Conservation (phyloP, 2,113 vertebrate genomes). For the Nycticryphes semicollaris region DNA sequence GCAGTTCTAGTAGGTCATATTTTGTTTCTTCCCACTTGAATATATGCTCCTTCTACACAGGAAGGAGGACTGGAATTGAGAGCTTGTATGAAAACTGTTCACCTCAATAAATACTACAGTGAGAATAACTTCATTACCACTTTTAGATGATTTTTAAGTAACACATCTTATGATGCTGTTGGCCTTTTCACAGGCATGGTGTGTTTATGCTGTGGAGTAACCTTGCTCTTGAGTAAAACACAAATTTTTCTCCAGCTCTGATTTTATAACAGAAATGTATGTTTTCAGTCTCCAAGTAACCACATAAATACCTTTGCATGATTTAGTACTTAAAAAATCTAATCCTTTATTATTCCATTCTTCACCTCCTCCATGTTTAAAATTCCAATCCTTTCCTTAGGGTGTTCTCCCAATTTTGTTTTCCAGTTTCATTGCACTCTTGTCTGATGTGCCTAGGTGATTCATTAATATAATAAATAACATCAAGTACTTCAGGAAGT, state of each 20-base stretch:
- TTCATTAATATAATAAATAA: rapidly evolving
- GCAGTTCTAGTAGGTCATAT: neutral
- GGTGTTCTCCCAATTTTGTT: neutral
- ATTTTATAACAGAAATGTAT: neutral
- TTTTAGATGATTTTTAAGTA: neutral
- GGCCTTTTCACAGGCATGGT: neutral
- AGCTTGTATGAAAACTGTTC: neutral
- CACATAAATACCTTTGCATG: neutral
- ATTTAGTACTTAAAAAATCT: neutral
- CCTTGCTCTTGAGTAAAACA: neutral
- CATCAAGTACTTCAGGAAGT: neutral
- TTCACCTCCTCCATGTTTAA: neutral
- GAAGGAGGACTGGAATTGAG: neutral
- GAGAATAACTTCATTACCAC: neutral
- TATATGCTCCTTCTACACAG: neutral
- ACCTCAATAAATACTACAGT: neutral
- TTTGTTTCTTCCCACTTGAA: neutral
- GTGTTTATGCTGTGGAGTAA: neutral
- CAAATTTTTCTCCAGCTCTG: neutral
- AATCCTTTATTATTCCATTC: neutral
- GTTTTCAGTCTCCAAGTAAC: neutral
- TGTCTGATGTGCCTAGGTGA: rapidly evolving
- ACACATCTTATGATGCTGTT: neutral
- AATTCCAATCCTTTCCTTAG: neutral
- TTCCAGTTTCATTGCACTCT: neutral